Base-by-base conservation (phyloP, 2,888 invertebrate species). In the Bedellia somnulentella region DNA sequence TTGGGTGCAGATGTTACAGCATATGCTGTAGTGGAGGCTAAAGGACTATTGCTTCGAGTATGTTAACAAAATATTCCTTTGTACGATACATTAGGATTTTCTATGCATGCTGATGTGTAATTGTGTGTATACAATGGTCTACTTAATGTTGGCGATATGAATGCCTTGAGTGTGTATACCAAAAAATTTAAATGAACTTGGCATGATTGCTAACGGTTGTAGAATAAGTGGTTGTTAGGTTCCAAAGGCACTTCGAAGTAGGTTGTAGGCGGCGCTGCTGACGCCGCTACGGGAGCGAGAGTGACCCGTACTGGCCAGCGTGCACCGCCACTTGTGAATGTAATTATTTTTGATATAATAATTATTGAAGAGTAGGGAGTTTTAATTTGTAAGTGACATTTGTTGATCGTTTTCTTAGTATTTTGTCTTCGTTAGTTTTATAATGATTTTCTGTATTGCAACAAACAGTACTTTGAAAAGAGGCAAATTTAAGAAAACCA, bases 371-470 rank as follows among this genome's bases (percentile, higher is more conserved):
- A 58, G 53, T 61, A 59, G 60, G 62, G 52, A 57, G 51, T 56
- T 66, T 66, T 67, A 60, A 71, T 71, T 70, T 67, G 58, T 75
- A 71, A 70, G 70, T 66, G 63, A 61, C 62, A 63, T 66, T 67
- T 70, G 68, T 70, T 73, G 67, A 67, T 66, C 60, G 66, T 70
- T 71, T 68, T 70, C 62, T 66, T 70, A 62, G 59, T 68, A 66
- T 67, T 66, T 68, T 67, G 61, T 66, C 60, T 71, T 68, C 71
- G 67, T 73, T 70, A 68, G 67, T 70, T 68, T 66, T 64, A 54
- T 66, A 57, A 61, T 61, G 62, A 67, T 67, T 70, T 58, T 55
- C 58, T 62, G 54, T 62, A 61, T 57, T 52, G 52, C 39, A 35
- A 47, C n/a, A n/a, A n/a, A n/a, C 48, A 51, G 41, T 49, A 49